A percentile compares a stretch with the other conserved stretches of the same genome.
phyloP scores from a whole-genome alignment of 2,888 invertebrate genomes.

The Lepidonotus clava region DNA sequence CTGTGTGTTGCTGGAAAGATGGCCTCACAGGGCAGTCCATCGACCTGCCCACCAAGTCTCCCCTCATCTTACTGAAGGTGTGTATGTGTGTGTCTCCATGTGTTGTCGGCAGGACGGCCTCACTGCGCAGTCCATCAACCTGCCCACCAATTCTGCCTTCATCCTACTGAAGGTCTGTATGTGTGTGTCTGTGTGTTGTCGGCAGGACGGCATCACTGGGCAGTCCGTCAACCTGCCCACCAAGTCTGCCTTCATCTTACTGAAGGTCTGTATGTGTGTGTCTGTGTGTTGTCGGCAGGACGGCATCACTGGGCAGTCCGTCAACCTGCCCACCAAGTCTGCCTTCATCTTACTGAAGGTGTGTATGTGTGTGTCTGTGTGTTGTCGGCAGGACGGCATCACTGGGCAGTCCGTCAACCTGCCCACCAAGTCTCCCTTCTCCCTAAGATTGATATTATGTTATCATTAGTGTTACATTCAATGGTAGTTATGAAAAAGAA shows the following conservation, averaged over 20 bases:
- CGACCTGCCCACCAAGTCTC: neutral
- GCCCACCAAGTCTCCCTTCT: neutral
- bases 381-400: neutral
- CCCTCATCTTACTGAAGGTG: neutral
- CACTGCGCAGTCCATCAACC: neutral
- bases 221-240: neutral
- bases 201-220: neutral
- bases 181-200: neutral
- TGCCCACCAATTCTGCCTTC: neutral
- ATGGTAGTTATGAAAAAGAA: no score
- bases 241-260: neutral
- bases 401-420: neutral
- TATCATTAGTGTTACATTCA: no score
- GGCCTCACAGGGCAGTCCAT: neutral
- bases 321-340: neutral
- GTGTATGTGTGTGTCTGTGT: neutral
- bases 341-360: slow-evolving; percentile 5
- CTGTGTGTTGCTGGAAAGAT: neutral
- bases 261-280: neutral
- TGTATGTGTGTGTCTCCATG: neutral
- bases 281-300: neutral
- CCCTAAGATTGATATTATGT: no score
- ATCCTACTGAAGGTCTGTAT: neutral
- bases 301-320: neutral
- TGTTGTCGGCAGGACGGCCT: neutral